phyloP scores from a whole-genome alignment of 2,797 vertebrate species.

The Uromys caudimaculatus region DNA sequence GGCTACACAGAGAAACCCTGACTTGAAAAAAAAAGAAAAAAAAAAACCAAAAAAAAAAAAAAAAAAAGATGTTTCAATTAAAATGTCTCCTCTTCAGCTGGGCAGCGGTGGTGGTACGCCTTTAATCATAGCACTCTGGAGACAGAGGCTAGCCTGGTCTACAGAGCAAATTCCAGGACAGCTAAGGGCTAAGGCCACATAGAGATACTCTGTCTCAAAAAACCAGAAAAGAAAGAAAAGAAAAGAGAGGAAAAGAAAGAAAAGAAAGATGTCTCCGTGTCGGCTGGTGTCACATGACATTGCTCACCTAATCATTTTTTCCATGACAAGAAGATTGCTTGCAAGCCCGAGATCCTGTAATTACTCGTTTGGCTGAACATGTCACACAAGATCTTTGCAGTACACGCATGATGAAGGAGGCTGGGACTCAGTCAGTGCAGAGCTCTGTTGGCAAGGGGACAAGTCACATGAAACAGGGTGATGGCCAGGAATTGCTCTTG shows the following conservation, averaged over 20 bases:
- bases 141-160: no score
- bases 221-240: no score
- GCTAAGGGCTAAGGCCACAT: no score
- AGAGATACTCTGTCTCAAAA: no score
- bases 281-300: background rate
- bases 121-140: no score
- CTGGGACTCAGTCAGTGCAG: background rate
- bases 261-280: background rate
- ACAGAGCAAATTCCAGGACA: no score
- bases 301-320: background rate
- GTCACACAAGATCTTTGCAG: background rate
- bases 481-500: background rate
- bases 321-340: background rate
- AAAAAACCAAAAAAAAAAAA: no score
- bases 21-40: background rate
- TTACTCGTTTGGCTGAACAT: fast-evolving
- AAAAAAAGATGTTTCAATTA: no score
- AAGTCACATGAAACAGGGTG: background rate
- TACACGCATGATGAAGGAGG: background rate
- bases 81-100: no score
- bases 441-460: background rate
- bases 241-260: no score
- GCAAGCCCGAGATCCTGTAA: background rate
- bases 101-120: no score
- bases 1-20: background rate